Evolutionary conservation across 2,888 invertebrate genomes (phyloP).

Genomic region (Coremacera marginata): DNA sequence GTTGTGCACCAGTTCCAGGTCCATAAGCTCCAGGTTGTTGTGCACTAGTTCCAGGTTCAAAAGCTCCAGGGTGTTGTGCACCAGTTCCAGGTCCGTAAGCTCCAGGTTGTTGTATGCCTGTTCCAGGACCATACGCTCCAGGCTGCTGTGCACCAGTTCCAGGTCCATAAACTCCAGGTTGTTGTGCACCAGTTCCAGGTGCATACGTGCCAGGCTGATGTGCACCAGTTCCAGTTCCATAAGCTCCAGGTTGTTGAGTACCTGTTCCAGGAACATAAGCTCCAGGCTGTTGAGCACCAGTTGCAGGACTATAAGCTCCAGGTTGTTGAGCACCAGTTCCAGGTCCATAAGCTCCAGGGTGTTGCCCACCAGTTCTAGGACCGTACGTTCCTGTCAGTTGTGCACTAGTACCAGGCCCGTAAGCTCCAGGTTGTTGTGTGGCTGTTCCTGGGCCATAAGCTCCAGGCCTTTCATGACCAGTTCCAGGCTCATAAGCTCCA

Average conservation of each 20-base stretch:
- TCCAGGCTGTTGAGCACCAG: conserved; percentile 15
- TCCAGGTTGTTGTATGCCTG: conserved; percentile 34
- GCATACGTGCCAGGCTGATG: conserved; percentile 35
- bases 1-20: conserved; percentile 1
- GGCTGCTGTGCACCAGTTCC: conserved; percentile 19
- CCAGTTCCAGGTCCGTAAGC: background rate
- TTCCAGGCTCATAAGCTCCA: too few relatives aligned
- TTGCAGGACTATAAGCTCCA: conserved; percentile 29
- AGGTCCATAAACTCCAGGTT: conserved; percentile 26
- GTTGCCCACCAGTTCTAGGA: conserved; percentile 38
- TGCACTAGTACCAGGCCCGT: conserved; percentile 26
- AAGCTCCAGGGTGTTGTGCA: conserved; percentile 3
- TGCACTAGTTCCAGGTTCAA: conserved; percentile 17
- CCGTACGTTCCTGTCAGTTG: conserved; percentile 34
- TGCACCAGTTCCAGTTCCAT: conserved; percentile 39
- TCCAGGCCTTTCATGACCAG: too few relatives aligned
- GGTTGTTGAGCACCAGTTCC: conserved; percentile 29
- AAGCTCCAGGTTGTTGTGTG: background rate
- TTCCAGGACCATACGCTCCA: conserved; percentile 23
- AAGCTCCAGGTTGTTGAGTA: conserved; percentile 33
- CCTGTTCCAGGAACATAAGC: background rate
- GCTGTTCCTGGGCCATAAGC: too few relatives aligned
- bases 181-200: conserved; percentile 27
- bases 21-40: conserved; percentile 30
- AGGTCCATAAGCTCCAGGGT: conserved; percentile 34